phyloP scores from a whole-genome alignment of 92 coral and sea anemone genomes.

The Siderastrea radians region DNA sequence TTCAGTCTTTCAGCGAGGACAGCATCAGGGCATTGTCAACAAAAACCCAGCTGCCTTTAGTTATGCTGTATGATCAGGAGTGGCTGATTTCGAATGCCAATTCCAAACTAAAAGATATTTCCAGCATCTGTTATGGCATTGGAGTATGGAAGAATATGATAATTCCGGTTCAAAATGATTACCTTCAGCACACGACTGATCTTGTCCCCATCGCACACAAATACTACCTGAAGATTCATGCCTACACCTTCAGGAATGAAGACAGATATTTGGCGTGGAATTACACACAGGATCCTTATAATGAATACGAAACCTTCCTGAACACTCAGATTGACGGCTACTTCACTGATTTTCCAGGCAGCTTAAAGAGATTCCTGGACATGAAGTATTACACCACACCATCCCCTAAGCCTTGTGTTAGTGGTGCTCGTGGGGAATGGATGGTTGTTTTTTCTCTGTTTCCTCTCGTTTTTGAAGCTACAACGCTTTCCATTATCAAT shows the following conservation, averaged over 20 bases:
- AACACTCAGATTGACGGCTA: constrained; percentile 29
- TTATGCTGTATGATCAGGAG: not conserved
- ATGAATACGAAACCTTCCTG: constrained; percentile 28
- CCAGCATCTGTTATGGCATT: constrained; percentile 29
- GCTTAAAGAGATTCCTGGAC: constrained; percentile 25
- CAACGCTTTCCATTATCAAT: not conserved
- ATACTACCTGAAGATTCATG: constrained; percentile 18
- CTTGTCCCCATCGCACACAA: constrained; percentile 17
- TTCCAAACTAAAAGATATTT: not conserved
- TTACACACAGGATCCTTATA: constrained; percentile 37
- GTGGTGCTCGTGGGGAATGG: not conserved
- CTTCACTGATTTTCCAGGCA: constrained; percentile 37
- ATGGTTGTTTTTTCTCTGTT: not conserved
- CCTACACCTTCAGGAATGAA: constrained; percentile 39
- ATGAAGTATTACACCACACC: not conserved
- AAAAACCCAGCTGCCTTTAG: constrained; percentile 38
- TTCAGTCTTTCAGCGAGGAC: constrained; percentile 42
- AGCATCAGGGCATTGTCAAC: constrained; percentile 23
- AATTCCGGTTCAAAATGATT: not conserved
- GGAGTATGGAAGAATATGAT: constrained; percentile 40
- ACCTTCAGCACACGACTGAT: constrained; percentile 22
- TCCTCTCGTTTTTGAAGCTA: not conserved
- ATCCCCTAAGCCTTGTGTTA: not conserved
- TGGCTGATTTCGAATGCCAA: not conserved
- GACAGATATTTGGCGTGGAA: constrained; percentile 34